phyloP scores from a whole-genome alignment of 2,797 vertebrate genomes.

The Glossophaga mutica region DNA sequence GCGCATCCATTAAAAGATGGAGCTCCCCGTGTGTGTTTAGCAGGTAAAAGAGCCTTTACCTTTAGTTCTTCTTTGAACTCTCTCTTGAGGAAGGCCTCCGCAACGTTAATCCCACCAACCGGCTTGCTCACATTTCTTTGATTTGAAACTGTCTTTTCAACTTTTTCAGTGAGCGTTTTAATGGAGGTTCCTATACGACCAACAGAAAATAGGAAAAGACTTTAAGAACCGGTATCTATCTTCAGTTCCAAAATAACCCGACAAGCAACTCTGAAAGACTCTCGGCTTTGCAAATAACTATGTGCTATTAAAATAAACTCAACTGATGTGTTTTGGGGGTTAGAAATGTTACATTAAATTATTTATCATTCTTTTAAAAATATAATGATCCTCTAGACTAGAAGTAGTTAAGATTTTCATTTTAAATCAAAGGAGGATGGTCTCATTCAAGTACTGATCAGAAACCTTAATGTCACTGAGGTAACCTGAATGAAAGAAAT shows the following conservation, averaged over 20 bases:
- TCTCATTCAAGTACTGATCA: background rate
- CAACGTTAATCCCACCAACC: constrained; percentile 72
- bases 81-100: constrained; percentile 74
- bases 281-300: background rate
- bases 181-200: constrained; percentile 73
- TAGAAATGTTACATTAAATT: background rate
- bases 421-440: background rate
- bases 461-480: background rate
- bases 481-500: background rate
- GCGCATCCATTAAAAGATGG: background rate
- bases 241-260: background rate
- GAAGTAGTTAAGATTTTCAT: background rate
- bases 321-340: background rate
- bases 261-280: background rate
- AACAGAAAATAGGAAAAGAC: constrained; percentile 37
- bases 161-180: constrained; percentile 77
- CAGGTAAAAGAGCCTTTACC: constrained; percentile 70
- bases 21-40: background rate
- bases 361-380: background rate
- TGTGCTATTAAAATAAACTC: background rate
- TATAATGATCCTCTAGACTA: background rate
- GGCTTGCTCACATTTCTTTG: constrained; percentile 75
- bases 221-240: background rate
- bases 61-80: constrained; percentile 80
- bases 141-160: constrained; percentile 75